Base-by-base conservation (phyloP, 2,113 vertebrate genomes). In the Cyrtonyx montezumae region DNA sequence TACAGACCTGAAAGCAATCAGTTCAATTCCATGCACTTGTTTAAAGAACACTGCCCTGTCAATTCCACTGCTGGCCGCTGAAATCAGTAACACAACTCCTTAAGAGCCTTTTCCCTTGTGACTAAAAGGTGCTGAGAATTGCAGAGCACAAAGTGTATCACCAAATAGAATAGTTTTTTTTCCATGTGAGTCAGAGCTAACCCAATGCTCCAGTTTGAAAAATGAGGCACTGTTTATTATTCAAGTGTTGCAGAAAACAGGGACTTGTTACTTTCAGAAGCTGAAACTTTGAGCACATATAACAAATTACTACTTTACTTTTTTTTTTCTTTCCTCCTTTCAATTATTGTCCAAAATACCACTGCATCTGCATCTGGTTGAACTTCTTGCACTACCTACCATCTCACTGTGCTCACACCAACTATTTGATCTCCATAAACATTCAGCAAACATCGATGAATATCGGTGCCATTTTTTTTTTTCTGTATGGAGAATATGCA, bases 101-200 rank as follows among this genome's bases (percentile, higher is more conserved):
- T 16, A 55, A 43, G 17, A 68, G 17, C 46, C 7, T 26, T 90
- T 28, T 61, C 43, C 8, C 16, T 66, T 71, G 25, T 77, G 37
- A 75, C 14, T 83, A 62, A 30, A 10, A 74, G 23, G 7, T 45
- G 19, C 80, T 42, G 49, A 69, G 69, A 79, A 15, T 8, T 77
- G 42, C 43, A 75, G 58, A 40, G 48, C 23, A 36, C 1, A 3
- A 9, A 23, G 17, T 16, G 74, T 34, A 43, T 62, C 87, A 56
- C 32, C n/a, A 48, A 58, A 51, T 4, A 75, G 36, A 4, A 51
- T 9, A 5, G 26, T 34, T 42, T 63, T 34, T 61, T 51, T 87
- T 25, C 34, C n/a, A 30, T 49, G 15, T 91, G 56, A 90, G 69
- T 78, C 73, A 96, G 51, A 85, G 65, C 8, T 85, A 74, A 92